Percentiles rank a stretch among this genome's conserved stretches.
Evolutionary conservation across 2,797 vertebrate genomes (phyloP).

Genomic region (Siniperca undulata): DNA sequence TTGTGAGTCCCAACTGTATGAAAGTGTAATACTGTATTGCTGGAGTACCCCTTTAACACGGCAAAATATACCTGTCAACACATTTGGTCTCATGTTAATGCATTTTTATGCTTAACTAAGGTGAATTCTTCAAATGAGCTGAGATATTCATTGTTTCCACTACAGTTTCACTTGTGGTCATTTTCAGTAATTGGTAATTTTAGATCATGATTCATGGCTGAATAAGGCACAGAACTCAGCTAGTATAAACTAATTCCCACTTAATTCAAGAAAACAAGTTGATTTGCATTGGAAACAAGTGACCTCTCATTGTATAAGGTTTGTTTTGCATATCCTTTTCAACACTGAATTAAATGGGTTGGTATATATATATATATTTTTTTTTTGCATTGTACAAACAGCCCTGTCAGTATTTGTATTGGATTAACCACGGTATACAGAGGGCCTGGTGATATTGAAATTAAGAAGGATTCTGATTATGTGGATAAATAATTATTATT

Average conservation of each 20-base stretch:
- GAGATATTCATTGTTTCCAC: not conserved
- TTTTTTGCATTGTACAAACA: not conserved
- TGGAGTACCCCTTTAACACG: not conserved
- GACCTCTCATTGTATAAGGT: not conserved
- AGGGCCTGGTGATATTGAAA: not conserved
- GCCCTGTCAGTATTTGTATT: not conserved
- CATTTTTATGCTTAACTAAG: not conserved
- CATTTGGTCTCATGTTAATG: not conserved
- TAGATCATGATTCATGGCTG: not conserved
- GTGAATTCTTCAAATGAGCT: not conserved
- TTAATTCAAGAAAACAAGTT: slow-evolving; percentile 4
- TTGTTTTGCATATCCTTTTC: not conserved
- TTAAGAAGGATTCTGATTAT: not conserved
- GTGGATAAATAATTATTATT: not conserved
- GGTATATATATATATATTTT: not conserved
- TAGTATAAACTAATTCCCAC: not conserved
- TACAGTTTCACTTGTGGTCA: not conserved
- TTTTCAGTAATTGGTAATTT: not conserved
- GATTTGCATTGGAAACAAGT: not conserved
- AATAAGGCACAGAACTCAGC: not conserved
- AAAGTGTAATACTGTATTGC: not conserved
- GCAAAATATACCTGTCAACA: not conserved
- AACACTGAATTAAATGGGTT: slow-evolving; percentile 8
- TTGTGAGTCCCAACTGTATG: not conserved
- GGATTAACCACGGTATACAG: not conserved